Percentiles rank a stretch among this genome's conserved stretches.
Conservation (phyloP, 2,888 invertebrate genomes). For the Orthosia gothica region DNA sequence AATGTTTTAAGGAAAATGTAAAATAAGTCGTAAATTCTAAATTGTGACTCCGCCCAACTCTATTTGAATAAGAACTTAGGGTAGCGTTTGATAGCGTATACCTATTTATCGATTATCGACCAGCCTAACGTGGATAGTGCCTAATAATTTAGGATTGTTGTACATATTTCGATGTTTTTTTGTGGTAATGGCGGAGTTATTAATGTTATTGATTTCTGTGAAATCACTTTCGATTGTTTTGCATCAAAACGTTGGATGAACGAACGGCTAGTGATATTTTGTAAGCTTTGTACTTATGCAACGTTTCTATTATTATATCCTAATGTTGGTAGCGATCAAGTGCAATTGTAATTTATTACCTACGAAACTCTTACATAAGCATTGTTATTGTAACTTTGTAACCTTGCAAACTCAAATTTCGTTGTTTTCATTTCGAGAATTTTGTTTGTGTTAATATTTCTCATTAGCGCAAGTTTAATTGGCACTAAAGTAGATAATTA, state of each 20-base stretch:
- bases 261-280: conserved; percentile 75
- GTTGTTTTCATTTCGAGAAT: not conserved
- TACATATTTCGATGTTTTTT: not conserved
- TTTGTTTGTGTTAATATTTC: conserved; percentile 5
- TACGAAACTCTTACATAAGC: conserved; percentile 5
- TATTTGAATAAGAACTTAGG: not conserved
- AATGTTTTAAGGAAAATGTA: conserved; percentile 36
- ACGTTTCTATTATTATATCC: conserved; percentile 26
- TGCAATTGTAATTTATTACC: conserved; percentile 46
- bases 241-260: conserved; percentile 83
- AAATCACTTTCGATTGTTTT: conserved; percentile 84
- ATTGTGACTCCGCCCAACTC: conserved; percentile 44
- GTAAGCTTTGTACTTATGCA: conserved; percentile 61
- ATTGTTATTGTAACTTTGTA: not conserved
- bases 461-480: conserved; percentile 26
- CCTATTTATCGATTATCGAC: not conserved
- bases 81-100: too few relatives aligned
- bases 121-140: not conserved
- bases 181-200: conserved; percentile 29
- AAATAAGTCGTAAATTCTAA: conserved; percentile 52
- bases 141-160: not conserved
- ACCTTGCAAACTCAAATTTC: not conserved
- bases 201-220: conserved; percentile 80
- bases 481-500: conserved; percentile 14
- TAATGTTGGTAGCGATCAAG: conserved; percentile 36